Base-by-base conservation (phyloP, 2,797 vertebrate species). In the Sphenodon punctatus region DNA sequence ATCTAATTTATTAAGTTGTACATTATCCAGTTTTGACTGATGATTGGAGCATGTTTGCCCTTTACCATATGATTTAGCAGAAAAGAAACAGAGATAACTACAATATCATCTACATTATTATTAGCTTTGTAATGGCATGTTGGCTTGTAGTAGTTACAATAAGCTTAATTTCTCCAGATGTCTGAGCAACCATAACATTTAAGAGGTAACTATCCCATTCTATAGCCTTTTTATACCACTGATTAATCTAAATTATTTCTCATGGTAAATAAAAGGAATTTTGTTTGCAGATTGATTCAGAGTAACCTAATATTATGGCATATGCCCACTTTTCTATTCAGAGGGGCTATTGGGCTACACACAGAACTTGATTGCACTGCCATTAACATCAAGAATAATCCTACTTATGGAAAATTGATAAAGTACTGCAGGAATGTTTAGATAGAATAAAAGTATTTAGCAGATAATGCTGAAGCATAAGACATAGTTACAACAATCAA, bases 1-100 rank as follows among this genome's bases (percentile, higher is more conserved):
- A 76, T 90, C 85, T 90, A 90, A 93, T 91, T 92, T 53, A 69
- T 89, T 89, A 88, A 81, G 32, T 67, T 91, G 84, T 53, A 43
- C 6, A 13, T 80, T 93, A 80, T 91, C 85, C 76, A 90, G 59
- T 49, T 89, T 89, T 89, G 84, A 64, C 89, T 90, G 90, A 80
- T 83, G 81, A 75, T 67, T 90, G 70, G 82, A 80, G 66, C n/a
- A 39, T 36, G 34, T 53, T 87, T 63, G 8, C 56, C 64, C 69
- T 92, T 89, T 75, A 69, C 82, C 66, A 72, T 61, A 56, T 71
- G 67, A 86, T 73, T 73, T 67, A 74, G 49, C 67, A 77, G 64
- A 82, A 69, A 78, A 63, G n/a, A 64, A 80, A 51, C 39, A 83
- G 67, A 87, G 71, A 55, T 78, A 82, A 69, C 73, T 88, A 67